phyloP scores from a whole-genome alignment of 2,797 vertebrate genomes.

The Borostomias antarcticus region DNA sequence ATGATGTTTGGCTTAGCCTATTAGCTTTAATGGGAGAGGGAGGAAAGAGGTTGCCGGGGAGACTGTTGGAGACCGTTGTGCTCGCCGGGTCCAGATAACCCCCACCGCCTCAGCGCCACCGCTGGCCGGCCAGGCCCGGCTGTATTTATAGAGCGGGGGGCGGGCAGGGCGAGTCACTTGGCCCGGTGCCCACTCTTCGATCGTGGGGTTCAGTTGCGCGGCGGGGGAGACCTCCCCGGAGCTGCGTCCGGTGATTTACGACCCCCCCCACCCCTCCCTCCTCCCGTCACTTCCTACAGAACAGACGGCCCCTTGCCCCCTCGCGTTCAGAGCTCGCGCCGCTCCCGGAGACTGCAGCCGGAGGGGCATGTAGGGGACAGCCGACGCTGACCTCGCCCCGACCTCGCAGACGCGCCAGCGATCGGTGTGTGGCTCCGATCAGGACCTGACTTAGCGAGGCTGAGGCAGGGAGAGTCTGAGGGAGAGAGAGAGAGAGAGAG shows the following conservation, averaged over 20 bases:
- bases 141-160: constrained; percentile 74
- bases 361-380: constrained; percentile 18
- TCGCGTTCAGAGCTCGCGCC: constrained; percentile 20
- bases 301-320: constrained; percentile 15
- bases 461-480: background rate
- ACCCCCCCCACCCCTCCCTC: constrained; percentile 29
- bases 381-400: constrained; percentile 46
- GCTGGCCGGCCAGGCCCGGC: constrained; percentile 49
- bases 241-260: constrained; percentile 58
- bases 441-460: constrained; percentile 41
- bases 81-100: constrained; percentile 19
- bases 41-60: constrained; percentile 45
- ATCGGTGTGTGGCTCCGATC: constrained; percentile 60
- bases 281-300: constrained; percentile 15
- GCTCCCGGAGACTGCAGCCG: constrained; percentile 35
- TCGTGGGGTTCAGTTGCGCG: constrained; percentile 75
- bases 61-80: constrained; percentile 27
- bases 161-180: constrained; percentile 65
- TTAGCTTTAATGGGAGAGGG: constrained; percentile 29
- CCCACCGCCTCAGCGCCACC: background rate
- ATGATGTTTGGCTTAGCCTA: constrained; percentile 33
- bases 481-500: constrained; percentile 4
- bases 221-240: constrained; percentile 42
- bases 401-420: constrained; percentile 53
- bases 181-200: constrained; percentile 64